These are phyloP conservation scores for Calephelis nemesis DNA, from an alignment of 1,140 invertebrate genomes.

Conservation along the genomic window DNA sequence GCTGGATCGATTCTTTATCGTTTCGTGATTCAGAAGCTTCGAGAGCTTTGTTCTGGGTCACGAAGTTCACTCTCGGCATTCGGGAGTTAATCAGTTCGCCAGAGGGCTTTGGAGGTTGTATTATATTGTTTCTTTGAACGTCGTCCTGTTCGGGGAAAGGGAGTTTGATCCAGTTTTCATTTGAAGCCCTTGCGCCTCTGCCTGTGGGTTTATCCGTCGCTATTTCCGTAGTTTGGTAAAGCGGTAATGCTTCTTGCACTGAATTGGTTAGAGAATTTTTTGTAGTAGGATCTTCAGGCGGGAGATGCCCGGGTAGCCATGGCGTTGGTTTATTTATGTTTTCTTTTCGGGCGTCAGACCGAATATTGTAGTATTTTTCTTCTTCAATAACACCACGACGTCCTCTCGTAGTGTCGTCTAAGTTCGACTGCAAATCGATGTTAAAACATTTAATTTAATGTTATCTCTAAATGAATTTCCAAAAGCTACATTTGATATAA, in stretches of 20 bases:
- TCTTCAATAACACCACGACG: conserved; percentile 73
- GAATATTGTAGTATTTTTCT: conserved; percentile 67
- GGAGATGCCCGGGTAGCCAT: conserved; percentile 65
- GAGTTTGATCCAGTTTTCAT: conserved; percentile 77
- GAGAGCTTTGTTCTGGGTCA: conserved; percentile 73
- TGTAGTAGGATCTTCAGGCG: conserved; percentile 58
- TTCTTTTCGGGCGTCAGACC: conserved; percentile 46
- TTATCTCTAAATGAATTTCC: no score
- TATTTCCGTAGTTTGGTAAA: conserved; percentile 69
- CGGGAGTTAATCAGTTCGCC: conserved; percentile 71
- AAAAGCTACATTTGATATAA: no score
- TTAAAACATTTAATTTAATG: neutral
- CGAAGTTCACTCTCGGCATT: conserved; percentile 76
- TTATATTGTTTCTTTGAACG: conserved; percentile 44
- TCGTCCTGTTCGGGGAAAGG: conserved; percentile 60
- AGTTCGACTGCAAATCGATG: conserved; percentile 39
- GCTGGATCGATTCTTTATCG: conserved; percentile 70
- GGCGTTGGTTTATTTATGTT: conserved; percentile 48
- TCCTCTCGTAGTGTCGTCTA: conserved; percentile 43
- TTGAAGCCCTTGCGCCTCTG: conserved; percentile 69
- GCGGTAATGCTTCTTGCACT: conserved; percentile 43
- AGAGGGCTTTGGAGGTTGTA: conserved; percentile 62
- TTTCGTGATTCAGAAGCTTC: conserved; percentile 74
- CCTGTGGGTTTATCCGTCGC: conserved; percentile 71
- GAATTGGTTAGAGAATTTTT: conserved; percentile 61